Percentiles rank a stretch among this genome's conserved stretches.
Evolutionary conservation across 2,113 vertebrate species (phyloP).

Genomic region (Podocnemis expansa): DNA sequence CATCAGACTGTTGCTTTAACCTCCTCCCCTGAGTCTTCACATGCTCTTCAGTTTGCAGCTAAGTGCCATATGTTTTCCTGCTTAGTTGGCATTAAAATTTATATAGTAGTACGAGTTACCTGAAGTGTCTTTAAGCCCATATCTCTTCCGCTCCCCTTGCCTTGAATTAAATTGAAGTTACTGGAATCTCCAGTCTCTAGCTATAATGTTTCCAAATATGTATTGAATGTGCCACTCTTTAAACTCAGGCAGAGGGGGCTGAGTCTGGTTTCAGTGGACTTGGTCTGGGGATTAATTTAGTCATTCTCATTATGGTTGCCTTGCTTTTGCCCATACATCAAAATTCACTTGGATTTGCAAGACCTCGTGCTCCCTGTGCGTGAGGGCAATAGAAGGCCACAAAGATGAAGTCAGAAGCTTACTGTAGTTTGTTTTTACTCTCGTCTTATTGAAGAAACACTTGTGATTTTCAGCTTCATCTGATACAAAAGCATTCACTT

Average conservation of each 20-base stretch:
- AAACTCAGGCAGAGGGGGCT: too few species aligned
- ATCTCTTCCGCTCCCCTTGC: background rate
- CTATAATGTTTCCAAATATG: conserved; percentile 49
- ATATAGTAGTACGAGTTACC: conserved; percentile 45
- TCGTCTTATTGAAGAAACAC: conserved; percentile 42
- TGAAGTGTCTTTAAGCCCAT: conserved; percentile 6
- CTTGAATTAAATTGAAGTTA: conserved; percentile 60
- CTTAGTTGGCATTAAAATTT: conserved; percentile 67
- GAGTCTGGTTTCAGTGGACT: conserved; percentile 1
- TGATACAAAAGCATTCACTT: conserved; percentile 64
- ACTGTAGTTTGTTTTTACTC: conserved; percentile 60
- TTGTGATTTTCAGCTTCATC: conserved; percentile 60
- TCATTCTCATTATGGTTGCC: conserved; percentile 34
- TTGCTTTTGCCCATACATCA: conserved; percentile 58
- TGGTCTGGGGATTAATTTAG: conserved; percentile 15
- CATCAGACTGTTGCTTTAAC: conserved; percentile 54
- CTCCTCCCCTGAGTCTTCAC: conserved; percentile 52
- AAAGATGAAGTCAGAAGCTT: conserved; percentile 60
- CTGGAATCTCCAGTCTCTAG: conserved; percentile 47
- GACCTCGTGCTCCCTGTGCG: conserved; percentile 32
- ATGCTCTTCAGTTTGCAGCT: conserved; percentile 48
- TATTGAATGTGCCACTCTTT: conserved; percentile 11
- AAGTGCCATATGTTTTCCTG: conserved; percentile 64
- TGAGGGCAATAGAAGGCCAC: conserved; percentile 47
- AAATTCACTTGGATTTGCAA: conserved; percentile 43